Evolutionary conservation across 2,113 vertebrate genomes (phyloP).

Genomic region (Leucopsar rothschildi): DNA sequence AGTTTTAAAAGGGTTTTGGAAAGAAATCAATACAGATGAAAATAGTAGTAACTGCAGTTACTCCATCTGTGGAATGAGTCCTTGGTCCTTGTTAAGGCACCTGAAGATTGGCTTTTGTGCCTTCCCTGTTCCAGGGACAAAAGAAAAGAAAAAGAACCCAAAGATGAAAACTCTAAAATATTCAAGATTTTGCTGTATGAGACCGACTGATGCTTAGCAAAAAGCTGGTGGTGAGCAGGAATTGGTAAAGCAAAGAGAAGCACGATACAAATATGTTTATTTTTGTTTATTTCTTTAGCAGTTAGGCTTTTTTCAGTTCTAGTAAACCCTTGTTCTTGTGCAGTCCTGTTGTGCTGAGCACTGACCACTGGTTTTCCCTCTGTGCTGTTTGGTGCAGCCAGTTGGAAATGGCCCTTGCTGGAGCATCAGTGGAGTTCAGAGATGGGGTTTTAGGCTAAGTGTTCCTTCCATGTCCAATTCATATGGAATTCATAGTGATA

Average conservation of each 20-base stretch:
- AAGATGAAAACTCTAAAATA: not conserved
- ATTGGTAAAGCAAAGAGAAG: not conserved
- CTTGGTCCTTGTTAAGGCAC: not conserved
- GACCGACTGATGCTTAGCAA: not conserved
- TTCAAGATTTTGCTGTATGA: not conserved
- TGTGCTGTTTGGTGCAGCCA: not conserved
- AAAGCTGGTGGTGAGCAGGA: not conserved
- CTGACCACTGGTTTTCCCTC: not conserved
- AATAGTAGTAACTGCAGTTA: not conserved
- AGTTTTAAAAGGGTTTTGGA: not conserved
- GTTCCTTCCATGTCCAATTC: not conserved
- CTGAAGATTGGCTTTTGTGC: not conserved
- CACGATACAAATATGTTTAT: rapidly evolving
- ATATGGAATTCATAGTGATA: too few species aligned
- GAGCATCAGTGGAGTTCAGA: not conserved
- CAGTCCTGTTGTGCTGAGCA: not conserved
- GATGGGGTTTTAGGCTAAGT: not conserved
- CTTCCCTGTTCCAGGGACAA: not conserved
- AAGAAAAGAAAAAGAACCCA: not conserved
- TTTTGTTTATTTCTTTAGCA: not conserved
- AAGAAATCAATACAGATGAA: not conserved
- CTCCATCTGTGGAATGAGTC: not conserved
- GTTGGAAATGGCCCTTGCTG: not conserved
- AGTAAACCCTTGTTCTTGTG: not conserved
- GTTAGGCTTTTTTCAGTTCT: rapidly evolving